phyloP scores from a whole-genome alignment of 2,888 invertebrate genomes.

The Automeris io region DNA sequence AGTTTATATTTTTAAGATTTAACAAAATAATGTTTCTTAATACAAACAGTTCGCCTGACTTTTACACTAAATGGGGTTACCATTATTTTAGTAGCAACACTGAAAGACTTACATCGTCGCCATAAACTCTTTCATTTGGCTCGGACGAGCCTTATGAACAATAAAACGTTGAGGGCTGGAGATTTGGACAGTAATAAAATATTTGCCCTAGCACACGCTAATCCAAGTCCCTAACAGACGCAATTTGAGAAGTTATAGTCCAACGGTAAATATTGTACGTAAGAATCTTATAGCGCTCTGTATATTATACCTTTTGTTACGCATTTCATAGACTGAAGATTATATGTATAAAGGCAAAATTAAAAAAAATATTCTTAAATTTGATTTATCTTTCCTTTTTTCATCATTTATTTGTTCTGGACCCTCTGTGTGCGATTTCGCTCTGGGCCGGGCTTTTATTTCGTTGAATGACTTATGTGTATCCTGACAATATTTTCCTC shows the following conservation, averaged over 20 bases:
- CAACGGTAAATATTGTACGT: constrained; percentile 29
- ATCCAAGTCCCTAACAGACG: constrained; percentile 71
- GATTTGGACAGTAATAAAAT: constrained; percentile 77
- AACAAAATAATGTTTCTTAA: no score
- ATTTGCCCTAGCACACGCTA: constrained; percentile 75
- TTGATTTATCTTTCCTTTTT: no score
- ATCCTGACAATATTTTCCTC: no score
- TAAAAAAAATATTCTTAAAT: no score
- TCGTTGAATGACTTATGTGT: no score
- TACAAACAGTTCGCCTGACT: no score
- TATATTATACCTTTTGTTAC: neutral
- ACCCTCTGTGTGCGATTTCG: no score
- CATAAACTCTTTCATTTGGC: constrained; percentile 78
- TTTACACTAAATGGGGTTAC: constrained; percentile 31
- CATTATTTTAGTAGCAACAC: constrained; percentile 55
- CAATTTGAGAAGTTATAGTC: constrained; percentile 74
- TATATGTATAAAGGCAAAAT: no score
- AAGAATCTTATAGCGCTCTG: constrained; percentile 24
- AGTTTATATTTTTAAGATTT: no score
- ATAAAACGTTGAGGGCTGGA: constrained; percentile 76
- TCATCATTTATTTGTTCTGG: no score
- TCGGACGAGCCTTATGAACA: constrained; percentile 77
- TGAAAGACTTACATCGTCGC: constrained; percentile 65
- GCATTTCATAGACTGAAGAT: no score
- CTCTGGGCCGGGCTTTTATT: no score